Base-by-base conservation (phyloP, 2,113 vertebrate species). In the Trematomus loennbergii region DNA sequence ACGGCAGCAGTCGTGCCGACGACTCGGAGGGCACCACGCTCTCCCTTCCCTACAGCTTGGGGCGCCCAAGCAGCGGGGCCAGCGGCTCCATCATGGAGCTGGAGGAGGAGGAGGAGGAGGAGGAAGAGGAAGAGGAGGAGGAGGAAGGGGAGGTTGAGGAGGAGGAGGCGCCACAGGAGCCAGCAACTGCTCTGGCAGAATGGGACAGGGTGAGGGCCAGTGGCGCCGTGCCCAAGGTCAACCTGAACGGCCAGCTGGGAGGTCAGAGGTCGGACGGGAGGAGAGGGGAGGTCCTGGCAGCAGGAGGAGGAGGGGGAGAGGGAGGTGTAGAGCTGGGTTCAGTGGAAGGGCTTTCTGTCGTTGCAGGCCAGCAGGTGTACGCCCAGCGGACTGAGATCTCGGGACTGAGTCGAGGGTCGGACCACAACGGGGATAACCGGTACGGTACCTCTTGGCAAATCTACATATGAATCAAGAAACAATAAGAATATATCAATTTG, bases 191-290 rank as follows among this genome's bases (percentile, higher is more conserved):
- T 7, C 89, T 91, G 81, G 82, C 84, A 9, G 92, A 93, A 43
- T 86, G 83, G 62, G 94, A 94, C 82, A 92, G 87, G 74, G 90
- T 91, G 68, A 91, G 94, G 82, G 93, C 94, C 84, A 93, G 91
- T 81, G 95, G 94, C 5, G 94, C 94, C 16, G 93, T 95, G 45
- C 95, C 94, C 64, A 95, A 95, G 92, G 95, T 94, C 88, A 95
- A 94, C 87, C 84, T 96, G 66, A 97, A 98, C 81, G 95, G 97
- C 91, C 96, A 98, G 93, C 95, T 96, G 87, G 96, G 96, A 95
- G 97, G 97, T 97, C 97, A 97, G 97, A 98, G 97, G 96, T 97
- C 95, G 91, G 97, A 98, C 87, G 94, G 92, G 86, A 96, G 95
- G 94, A 95, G 91, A 92, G 91, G 91, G 89, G 94, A 95, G 82